Conservation (phyloP, 92 coral and sea anemone species). For the Palythoa grandiflora region DNA sequence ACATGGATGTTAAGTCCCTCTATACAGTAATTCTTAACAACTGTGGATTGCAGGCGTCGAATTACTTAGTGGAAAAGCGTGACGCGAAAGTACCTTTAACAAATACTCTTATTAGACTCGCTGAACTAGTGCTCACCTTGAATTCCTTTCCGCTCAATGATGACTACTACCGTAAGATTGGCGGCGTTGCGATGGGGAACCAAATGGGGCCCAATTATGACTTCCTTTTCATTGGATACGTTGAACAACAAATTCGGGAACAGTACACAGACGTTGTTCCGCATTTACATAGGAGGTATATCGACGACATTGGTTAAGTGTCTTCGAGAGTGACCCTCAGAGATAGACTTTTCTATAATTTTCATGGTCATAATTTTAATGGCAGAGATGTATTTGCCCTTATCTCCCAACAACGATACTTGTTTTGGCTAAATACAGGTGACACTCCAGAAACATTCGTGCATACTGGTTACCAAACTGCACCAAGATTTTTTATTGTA, state of each 20-base stretch:
- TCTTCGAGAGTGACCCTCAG: constrained; percentile 2
- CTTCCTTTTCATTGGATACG: too few species aligned
- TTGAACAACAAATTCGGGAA: constrained; percentile 20
- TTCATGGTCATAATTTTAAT: not conserved
- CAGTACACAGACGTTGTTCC: constrained; percentile 27
- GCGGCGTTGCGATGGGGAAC: constrained; percentile 36
- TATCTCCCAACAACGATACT: constrained; percentile 2
- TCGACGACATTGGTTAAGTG: constrained; percentile 28
- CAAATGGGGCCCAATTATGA: not conserved
- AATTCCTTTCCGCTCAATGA: constrained; percentile 12
- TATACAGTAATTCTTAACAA: constrained; percentile 26
- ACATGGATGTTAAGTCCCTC: constrained; percentile 6
- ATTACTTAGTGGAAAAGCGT: constrained; percentile 2
- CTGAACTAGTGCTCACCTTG: constrained; percentile 45
- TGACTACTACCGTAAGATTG: constrained; percentile 7
- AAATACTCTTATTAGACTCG: constrained; percentile 12
- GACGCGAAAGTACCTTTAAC: not conserved
- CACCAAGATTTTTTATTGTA: too few species aligned
- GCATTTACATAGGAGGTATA: constrained; percentile 10
- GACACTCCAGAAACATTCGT: constrained; percentile 13
- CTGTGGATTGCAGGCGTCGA: not conserved
- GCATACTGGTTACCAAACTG: not conserved
- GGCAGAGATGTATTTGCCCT: constrained; percentile 20
- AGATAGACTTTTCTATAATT: not conserved
- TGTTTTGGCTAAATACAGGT: constrained; percentile 33